A percentile compares a stretch with the other conserved stretches of the same genome.
Evolutionary conservation across 2,888 invertebrate genomes (phyloP).

Genomic region (Elegia similella): DNA sequence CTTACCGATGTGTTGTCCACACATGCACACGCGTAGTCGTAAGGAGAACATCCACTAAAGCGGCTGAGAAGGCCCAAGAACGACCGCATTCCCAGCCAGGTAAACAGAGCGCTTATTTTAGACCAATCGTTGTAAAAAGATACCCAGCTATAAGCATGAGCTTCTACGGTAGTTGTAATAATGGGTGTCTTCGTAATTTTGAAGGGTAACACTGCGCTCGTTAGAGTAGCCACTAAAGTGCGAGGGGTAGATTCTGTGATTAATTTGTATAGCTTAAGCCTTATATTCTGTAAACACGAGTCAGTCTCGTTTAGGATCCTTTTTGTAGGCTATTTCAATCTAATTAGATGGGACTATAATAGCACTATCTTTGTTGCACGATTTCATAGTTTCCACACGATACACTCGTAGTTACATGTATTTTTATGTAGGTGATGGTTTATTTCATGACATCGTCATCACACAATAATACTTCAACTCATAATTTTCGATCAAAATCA

Average conservation of each 20-base stretch:
- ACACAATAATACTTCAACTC: conserved; percentile 28
- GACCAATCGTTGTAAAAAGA: conserved; percentile 56
- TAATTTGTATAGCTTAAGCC: conserved; percentile 39
- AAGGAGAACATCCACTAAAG: conserved; percentile 82
- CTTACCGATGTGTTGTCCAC: conserved; percentile 80
- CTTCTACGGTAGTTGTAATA: conserved; percentile 59
- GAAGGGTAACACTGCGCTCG: conserved; percentile 69
- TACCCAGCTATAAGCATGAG: conserved; percentile 69
- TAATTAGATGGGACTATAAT: conserved; percentile 50
- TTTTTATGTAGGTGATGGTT: conserved; percentile 59
- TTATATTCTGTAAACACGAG: conserved; percentile 31
- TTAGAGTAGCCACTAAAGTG: conserved; percentile 31
- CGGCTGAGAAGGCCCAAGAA: conserved; percentile 81
- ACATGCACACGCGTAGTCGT: conserved; percentile 81
- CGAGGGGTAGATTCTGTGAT: conserved; percentile 43
- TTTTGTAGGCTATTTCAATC: conserved; percentile 39
- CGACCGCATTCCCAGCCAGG: conserved; percentile 82
- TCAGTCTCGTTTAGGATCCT: conserved; percentile 29
- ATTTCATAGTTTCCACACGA: conserved; percentile 51
- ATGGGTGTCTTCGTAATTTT: conserved; percentile 53
- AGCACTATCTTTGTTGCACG: conserved; percentile 67
- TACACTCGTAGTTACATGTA: conserved; percentile 31
- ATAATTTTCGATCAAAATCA: conserved; percentile 19
- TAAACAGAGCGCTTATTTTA: conserved; percentile 73
- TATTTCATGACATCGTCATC: conserved; percentile 29